A percentile compares a stretch with the other conserved stretches of the same genome.
Evolutionary conservation across 2,797 vertebrate species (phyloP).

Genomic region (Pseudopleuronectes americanus): DNA sequence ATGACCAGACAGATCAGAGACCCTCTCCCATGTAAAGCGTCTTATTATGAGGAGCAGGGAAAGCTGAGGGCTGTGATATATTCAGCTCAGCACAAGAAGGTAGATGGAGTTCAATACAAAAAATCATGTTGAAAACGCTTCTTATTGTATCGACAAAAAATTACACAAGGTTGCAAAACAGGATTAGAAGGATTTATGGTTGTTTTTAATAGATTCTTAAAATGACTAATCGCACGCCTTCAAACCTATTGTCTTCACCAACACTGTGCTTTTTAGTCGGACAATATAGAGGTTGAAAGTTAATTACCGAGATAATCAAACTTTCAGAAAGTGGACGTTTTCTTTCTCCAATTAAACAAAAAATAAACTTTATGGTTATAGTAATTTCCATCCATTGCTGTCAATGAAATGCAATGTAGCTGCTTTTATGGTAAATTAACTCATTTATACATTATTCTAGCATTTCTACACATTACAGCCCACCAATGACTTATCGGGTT

Average conservation of each 20-base stretch:
- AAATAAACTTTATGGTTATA: neutral
- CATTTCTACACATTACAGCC: no score
- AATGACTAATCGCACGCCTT: no score
- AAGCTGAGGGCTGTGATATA: neutral
- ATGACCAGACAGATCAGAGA: constrained; percentile 45
- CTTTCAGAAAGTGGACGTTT: neutral
- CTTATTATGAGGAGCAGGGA: constrained; percentile 24
- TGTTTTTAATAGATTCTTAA: no score
- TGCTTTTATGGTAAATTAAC: neutral
- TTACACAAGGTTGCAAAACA: no score
- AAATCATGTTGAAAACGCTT: neutral
- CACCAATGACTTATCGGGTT: no score
- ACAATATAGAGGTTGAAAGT: neutral
- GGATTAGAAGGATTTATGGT: no score
- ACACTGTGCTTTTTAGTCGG: neutral
- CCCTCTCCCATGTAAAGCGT: constrained; percentile 33
- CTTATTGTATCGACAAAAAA: neutral
- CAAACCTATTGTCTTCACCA: neutral
- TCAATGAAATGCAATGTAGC: neutral
- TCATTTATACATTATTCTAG: neutral
- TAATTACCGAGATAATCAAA: neutral
- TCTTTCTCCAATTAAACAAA: neutral
- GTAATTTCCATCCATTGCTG: neutral
- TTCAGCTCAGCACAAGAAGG: no score
- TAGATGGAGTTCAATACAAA: neutral